phyloP scores from a whole-genome alignment of 2,113 vertebrate species.

The Nothobranchius furzeri region DNA sequence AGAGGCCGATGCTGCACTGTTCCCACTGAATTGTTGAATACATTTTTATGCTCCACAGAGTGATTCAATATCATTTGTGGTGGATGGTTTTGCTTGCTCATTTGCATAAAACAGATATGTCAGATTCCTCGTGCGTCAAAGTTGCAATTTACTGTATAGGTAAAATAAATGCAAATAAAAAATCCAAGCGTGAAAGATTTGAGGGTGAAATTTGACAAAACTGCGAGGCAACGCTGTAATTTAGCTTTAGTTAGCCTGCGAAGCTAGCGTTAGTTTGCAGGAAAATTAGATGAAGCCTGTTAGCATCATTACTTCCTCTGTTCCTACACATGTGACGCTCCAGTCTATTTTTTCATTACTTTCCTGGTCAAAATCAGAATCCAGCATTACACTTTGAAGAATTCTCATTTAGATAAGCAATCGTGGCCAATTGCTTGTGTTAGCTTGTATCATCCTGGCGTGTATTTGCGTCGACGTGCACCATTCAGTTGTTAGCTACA shows the following conservation, averaged over 20 bases:
- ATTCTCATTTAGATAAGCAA: constrained; percentile 13
- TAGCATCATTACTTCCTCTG: constrained; percentile 22
- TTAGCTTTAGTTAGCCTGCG: constrained; percentile 64
- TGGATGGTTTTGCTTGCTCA: constrained; percentile 17
- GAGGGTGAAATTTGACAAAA: constrained; percentile 13
- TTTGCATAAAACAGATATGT: constrained; percentile 56
- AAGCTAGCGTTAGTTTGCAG: constrained; percentile 63
- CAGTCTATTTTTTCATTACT: background rate
- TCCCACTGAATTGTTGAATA: constrained; percentile 19
- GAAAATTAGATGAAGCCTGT: constrained; percentile 58
- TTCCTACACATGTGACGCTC: constrained; percentile 9
- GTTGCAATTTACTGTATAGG: background rate
- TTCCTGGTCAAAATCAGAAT: background rate
- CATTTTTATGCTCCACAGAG: constrained; percentile 29
- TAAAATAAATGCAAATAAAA: background rate
- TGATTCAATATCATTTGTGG: constrained; percentile 25
- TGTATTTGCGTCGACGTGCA: constrained; percentile 54
- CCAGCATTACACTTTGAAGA: background rate
- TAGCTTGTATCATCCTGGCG: constrained; percentile 58
- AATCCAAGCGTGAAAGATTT: background rate
- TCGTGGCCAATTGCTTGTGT: constrained; percentile 21
- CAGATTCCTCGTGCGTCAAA: background rate
- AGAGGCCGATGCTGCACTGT: constrained; percentile 7
- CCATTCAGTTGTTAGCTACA: constrained; percentile 60
- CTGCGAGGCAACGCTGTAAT: constrained; percentile 33